These are phyloP conservation scores for Engystomops pustulosus DNA, from an alignment of 2,113 vertebrate species.

Conservation along the genomic window DNA sequence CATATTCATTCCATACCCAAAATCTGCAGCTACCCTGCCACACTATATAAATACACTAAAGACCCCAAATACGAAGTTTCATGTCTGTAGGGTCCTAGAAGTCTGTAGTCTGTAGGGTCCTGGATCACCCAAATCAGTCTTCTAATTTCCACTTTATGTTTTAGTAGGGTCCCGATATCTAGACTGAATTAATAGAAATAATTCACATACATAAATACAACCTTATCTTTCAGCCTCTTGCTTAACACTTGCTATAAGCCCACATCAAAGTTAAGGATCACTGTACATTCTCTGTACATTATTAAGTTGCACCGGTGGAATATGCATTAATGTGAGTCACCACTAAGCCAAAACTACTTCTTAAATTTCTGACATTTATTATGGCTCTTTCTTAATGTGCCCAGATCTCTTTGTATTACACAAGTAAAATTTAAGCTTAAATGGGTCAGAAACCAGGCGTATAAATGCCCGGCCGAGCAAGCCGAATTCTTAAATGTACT, in stretches of 20 bases:
- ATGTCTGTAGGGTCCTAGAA: too few species aligned
- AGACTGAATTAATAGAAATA: not conserved
- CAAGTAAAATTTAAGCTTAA: slow-evolving; percentile 42
- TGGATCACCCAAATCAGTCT: not conserved
- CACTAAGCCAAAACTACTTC: not conserved
- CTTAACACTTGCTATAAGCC: slow-evolving; percentile 12
- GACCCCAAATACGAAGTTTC: too few species aligned
- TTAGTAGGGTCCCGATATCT: not conserved
- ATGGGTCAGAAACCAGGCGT: slow-evolving; percentile 47
- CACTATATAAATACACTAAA: too few species aligned
- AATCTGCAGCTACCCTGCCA: too few species aligned
- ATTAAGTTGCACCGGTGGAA: slow-evolving; percentile 2
- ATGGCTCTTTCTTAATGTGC: slow-evolving; percentile 36
- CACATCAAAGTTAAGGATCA: slow-evolving; percentile 36
- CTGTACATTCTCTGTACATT: slow-evolving; percentile 1
- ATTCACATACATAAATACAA: not conserved
- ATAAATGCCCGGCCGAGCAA: slow-evolving; percentile 38
- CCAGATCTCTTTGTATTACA: slow-evolving; percentile 34
- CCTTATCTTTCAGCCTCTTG: slow-evolving; percentile 16
- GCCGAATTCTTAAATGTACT: slow-evolving; percentile 50
- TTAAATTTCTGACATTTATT: slow-evolving; percentile 41
- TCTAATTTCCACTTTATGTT: not conserved
- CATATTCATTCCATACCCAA: too few species aligned
- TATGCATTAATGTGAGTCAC: slow-evolving; percentile 19
- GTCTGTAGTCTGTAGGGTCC: too few species aligned